Percentiles rank a stretch among this genome's conserved stretches.
Evolutionary conservation across 2,888 invertebrate species (phyloP).

Genomic region (Matsumyia berberina): DNA sequence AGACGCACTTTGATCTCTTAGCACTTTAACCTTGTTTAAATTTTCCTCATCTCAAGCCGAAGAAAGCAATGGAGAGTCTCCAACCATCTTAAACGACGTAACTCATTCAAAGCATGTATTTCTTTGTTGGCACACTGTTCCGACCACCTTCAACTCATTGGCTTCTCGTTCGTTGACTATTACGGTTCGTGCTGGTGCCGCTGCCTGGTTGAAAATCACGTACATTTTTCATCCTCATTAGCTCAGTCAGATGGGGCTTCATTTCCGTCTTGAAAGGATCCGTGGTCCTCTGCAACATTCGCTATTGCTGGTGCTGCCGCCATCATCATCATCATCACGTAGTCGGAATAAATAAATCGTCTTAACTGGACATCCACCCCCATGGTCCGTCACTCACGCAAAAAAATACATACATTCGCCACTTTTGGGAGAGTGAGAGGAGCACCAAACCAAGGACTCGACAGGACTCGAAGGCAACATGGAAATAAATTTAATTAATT

Average conservation of each 20-base stretch:
- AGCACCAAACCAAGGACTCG: conserved; percentile 22
- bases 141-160: neutral
- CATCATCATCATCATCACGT: conserved; percentile 68
- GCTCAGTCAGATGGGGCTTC: conserved; percentile 63
- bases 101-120: neutral
- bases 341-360: conserved; percentile 72
- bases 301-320: conserved; percentile 3
- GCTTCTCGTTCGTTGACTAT: conserved; percentile 4
- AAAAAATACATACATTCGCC: neutral
- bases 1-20: too few relatives aligned
- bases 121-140: conserved; percentile 35
- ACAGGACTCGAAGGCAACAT: conserved; percentile 54
- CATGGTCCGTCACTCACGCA: conserved; percentile 37
- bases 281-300: conserved; percentile 7
- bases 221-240: conserved; percentile 73
- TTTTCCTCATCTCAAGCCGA: too few relatives aligned
- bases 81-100: neutral
- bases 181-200: conserved; percentile 15
- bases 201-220: conserved; percentile 50
- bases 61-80: too few relatives aligned
- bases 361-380: conserved; percentile 57
- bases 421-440: neutral
- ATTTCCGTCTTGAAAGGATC: conserved; percentile 57
- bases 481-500: conserved; percentile 74
- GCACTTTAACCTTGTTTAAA: too few relatives aligned